Percentiles rank a stretch among this genome's conserved stretches.
Conservation (phyloP, 92 coral and sea anemone genomes). For the Palythoa grandiflora region DNA sequence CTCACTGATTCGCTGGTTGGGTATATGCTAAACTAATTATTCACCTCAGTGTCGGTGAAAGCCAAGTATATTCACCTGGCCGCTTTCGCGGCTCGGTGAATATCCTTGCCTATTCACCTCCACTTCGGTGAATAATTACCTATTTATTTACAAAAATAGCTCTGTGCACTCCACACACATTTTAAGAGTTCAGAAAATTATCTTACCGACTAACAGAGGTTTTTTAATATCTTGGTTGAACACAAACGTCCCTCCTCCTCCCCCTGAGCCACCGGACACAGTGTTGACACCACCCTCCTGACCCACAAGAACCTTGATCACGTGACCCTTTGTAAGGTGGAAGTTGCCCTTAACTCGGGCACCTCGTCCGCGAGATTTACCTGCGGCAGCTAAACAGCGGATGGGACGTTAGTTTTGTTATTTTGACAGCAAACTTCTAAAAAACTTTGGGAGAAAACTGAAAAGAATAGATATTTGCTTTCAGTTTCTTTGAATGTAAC, state of each 20-base stretch:
- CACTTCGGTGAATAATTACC: too few species aligned
- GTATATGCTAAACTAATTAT: too few species aligned
- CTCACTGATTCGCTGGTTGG: too few species aligned
- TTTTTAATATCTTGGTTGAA: constrained; percentile 72
- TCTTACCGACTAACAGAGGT: constrained; percentile 79
- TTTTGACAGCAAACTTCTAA: too few species aligned
- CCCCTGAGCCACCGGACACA: constrained; percentile 90
- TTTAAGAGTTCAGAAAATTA: not conserved
- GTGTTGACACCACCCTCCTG: constrained; percentile 87
- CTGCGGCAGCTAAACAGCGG: constrained; percentile 49
- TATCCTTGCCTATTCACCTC: too few species aligned
- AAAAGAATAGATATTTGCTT: too few species aligned
- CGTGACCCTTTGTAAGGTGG: constrained; percentile 79
- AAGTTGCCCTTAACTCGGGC: constrained; percentile 86
- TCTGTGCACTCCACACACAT: not conserved
- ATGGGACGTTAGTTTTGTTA: not conserved
- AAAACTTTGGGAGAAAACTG: too few species aligned
- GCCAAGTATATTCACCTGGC: too few species aligned
- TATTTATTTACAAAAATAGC: too few species aligned
- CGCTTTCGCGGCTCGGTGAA: too few species aligned
- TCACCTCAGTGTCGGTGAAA: too few species aligned
- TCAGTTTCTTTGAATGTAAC: too few species aligned
- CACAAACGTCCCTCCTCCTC: constrained; percentile 88
- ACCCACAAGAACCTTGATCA: constrained; percentile 81
- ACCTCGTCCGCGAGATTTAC: constrained; percentile 84